phyloP scores from a whole-genome alignment of 2,888 invertebrate genomes.

The Campoplex nolae region DNA sequence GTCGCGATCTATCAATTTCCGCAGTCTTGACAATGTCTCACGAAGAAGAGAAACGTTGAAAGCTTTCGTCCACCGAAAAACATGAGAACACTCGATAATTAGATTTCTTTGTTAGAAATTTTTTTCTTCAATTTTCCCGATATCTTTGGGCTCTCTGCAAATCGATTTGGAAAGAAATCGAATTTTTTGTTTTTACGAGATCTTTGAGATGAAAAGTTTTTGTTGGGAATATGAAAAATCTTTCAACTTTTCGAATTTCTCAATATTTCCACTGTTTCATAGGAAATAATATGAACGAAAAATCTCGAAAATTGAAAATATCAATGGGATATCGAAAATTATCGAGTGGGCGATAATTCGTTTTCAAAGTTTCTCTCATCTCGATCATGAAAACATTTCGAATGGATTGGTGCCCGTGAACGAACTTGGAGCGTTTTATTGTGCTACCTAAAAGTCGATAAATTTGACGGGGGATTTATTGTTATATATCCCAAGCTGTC shows the following conservation, averaged over 20 bases:
- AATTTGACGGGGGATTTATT: conserved; percentile 26
- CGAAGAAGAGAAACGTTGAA: background rate
- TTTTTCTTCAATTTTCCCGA: background rate
- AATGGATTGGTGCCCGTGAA: background rate
- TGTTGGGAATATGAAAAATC: background rate
- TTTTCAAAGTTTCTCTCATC: conserved; percentile 8
- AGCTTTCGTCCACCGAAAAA: background rate
- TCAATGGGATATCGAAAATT: background rate
- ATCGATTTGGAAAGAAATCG: background rate
- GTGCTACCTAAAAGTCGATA: conserved; percentile 54
- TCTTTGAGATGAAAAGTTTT: background rate
- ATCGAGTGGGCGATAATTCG: conserved; percentile 6
- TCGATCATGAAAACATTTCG: conserved; percentile 15
- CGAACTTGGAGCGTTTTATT: conserved; percentile 25
- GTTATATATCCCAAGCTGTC: conserved; percentile 8
- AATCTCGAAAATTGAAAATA: background rate
- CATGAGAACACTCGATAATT: too few relatives aligned
- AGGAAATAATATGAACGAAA: background rate
- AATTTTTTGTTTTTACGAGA: background rate
- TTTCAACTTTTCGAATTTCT: background rate
- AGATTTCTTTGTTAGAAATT: background rate
- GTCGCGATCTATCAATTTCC: conserved; percentile 11
- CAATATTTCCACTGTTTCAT: background rate
- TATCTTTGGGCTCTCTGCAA: background rate
- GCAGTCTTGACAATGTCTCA: background rate